Percentiles rank a stretch among this genome's conserved stretches.
These are phyloP conservation scores for Penaeus japonicus DNA, from an alignment of 1,140 invertebrate species.

Conservation along the genomic window DNA sequence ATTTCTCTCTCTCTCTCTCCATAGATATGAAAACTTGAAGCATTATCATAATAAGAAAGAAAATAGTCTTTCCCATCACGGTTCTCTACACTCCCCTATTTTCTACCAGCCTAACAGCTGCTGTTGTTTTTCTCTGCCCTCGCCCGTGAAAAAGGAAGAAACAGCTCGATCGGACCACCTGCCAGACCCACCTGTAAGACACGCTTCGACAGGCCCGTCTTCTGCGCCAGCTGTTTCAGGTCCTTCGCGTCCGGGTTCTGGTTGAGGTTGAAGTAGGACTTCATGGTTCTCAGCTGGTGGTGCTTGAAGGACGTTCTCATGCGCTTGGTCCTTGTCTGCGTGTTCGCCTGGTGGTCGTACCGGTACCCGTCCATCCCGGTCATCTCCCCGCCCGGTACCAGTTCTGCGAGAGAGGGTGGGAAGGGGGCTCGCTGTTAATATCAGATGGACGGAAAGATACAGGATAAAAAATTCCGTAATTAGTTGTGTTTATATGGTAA, in stretches of 20 bases:
- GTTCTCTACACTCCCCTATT: too few species aligned
- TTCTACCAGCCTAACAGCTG: too few species aligned
- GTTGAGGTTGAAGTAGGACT: constrained; percentile 98
- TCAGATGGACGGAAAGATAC: background rate
- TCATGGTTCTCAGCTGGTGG: constrained; percentile 97
- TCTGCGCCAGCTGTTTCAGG: constrained; percentile 95
- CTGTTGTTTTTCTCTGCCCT: too few species aligned
- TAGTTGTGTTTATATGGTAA: too few species aligned
- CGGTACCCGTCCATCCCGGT: constrained; percentile 33
- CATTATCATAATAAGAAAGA: too few species aligned
- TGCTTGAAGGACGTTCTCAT: constrained; percentile 98
- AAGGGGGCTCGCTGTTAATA: background rate
- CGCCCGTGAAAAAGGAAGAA: too few species aligned
- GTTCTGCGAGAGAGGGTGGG: constrained; percentile 10
- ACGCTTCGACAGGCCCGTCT: constrained; percentile 96
- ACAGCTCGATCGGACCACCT: too few species aligned
- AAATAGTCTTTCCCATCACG: too few species aligned
- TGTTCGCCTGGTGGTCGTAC: constrained; percentile 27
- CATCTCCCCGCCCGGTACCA: constrained; percentile 39
- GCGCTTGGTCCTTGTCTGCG: constrained; percentile 75
- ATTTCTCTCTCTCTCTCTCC: too few species aligned
- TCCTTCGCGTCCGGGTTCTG: constrained; percentile 99
- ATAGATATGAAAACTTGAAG: too few species aligned
- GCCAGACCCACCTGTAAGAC: constrained; percentile 89
- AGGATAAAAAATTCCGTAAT: too few species aligned